Evolutionary conservation across 2,888 invertebrate genomes (phyloP).

Genomic region (Nematopogon swammerdamellus): DNA sequence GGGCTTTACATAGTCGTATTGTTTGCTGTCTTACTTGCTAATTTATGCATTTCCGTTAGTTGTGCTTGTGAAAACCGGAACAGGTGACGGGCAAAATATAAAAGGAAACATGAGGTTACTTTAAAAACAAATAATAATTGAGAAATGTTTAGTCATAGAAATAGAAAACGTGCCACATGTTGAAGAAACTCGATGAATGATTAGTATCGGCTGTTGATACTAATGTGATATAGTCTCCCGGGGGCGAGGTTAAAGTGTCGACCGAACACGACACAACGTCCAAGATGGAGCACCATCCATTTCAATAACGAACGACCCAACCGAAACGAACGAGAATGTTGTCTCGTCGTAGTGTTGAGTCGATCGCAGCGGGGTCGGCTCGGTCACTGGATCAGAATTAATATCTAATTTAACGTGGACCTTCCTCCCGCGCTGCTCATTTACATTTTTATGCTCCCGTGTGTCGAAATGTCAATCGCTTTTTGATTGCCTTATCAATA

Average conservation of each 20-base stretch:
- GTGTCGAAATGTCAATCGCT: conserved; percentile 19
- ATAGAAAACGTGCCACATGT: too few relatives aligned
- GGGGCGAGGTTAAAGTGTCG: background rate
- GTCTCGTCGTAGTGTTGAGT: background rate
- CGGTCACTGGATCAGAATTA: conserved; percentile 9
- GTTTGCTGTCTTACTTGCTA: too few relatives aligned
- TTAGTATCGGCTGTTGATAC: too few relatives aligned
- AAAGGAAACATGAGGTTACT: too few relatives aligned
- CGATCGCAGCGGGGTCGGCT: background rate
- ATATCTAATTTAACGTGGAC: conserved; percentile 16
- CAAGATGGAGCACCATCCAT: background rate
- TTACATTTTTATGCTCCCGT: conserved; percentile 21
- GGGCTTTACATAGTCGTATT: too few relatives aligned
- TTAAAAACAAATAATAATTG: too few relatives aligned
- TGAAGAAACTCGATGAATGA: too few relatives aligned
- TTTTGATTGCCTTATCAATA: conserved; percentile 19
- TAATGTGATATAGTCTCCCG: too few relatives aligned
- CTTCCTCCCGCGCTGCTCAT: conserved; percentile 16
- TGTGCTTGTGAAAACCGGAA: too few relatives aligned
- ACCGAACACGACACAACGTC: background rate
- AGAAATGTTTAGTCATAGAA: too few relatives aligned
- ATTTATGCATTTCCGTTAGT: too few relatives aligned
- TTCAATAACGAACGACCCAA: background rate
- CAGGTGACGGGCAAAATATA: too few relatives aligned
- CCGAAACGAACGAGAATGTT: background rate